These are phyloP conservation scores for Prenolepis imparis DNA, from an alignment of 2,888 invertebrate genomes.

Conservation along the genomic window DNA sequence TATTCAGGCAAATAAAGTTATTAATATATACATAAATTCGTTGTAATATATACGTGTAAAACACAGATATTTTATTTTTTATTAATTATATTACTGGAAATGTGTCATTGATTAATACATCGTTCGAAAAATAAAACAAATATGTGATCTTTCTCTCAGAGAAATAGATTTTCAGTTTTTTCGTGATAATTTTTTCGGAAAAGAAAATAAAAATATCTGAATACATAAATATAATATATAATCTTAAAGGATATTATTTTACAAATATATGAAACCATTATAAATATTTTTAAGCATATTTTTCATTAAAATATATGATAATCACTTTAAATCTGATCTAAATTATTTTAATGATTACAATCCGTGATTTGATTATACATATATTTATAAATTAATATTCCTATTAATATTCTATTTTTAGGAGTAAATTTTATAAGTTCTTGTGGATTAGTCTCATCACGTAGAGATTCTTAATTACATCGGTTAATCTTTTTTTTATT, in stretches of 20 bases:
- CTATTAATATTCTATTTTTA: not conserved
- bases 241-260: not conserved
- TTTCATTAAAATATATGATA: not conserved
- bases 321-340: not conserved
- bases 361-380: not conserved
- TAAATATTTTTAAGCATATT: not conserved
- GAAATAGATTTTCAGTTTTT: not conserved
- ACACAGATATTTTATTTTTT: conserved; percentile 1
- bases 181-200: not conserved
- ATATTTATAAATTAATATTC: not conserved
- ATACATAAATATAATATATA: not conserved
- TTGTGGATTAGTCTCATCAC: not conserved
- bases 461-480: not conserved
- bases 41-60: not conserved
- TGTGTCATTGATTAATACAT: not conserved
- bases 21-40: not conserved
- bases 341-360: not conserved
- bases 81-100: not conserved
- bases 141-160: not conserved
- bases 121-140: not conserved
- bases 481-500: too few species aligned
- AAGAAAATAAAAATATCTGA: not conserved
- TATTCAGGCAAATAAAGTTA: not conserved
- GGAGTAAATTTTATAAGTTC: not conserved
- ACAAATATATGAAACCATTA: not conserved